Evolutionary conservation across 2,797 vertebrate species (phyloP).

Genomic region (Lerista edwardsae): DNA sequence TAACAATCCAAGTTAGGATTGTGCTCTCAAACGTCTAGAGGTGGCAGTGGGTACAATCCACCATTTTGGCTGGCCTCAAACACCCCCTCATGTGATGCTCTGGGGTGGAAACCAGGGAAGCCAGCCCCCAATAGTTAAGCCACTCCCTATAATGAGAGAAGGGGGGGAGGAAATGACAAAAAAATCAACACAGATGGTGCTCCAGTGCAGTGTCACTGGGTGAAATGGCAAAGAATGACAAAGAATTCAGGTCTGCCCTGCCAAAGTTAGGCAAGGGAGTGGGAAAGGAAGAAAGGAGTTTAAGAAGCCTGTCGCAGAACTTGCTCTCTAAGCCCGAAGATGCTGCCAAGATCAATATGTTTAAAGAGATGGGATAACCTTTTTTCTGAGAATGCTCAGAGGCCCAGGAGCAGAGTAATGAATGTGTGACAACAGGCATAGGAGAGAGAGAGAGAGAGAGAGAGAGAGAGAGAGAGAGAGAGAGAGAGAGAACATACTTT

Average conservation of each 20-base stretch:
- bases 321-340: not conserved
- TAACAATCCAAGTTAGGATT: no score
- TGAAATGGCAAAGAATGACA: not conserved
- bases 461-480: slow-evolving; percentile 52
- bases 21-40: no score
- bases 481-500: slow-evolving; percentile 22
- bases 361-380: not conserved
- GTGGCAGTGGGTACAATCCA: no score
- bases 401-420: slow-evolving; percentile 1
- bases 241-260: not conserved
- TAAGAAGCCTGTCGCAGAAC: not conserved
- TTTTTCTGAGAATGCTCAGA: slow-evolving; percentile 26
- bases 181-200: not conserved
- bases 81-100: no score
- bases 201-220: slow-evolving; percentile 10
- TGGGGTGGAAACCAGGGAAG: no score
- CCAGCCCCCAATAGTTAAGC: no score
- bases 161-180: not conserved
- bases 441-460: slow-evolving; percentile 31
- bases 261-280: not conserved
- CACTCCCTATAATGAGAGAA: not conserved
- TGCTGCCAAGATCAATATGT: not conserved
- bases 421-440: slow-evolving; percentile 35
- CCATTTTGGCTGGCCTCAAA: no score
- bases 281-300: slow-evolving; percentile 6